Evolutionary conservation across 92 coral and sea anemone genomes (phyloP), one percentile per base, ranked within the genome.

Genomic region (Zoanthus sansibaricus): DNA sequence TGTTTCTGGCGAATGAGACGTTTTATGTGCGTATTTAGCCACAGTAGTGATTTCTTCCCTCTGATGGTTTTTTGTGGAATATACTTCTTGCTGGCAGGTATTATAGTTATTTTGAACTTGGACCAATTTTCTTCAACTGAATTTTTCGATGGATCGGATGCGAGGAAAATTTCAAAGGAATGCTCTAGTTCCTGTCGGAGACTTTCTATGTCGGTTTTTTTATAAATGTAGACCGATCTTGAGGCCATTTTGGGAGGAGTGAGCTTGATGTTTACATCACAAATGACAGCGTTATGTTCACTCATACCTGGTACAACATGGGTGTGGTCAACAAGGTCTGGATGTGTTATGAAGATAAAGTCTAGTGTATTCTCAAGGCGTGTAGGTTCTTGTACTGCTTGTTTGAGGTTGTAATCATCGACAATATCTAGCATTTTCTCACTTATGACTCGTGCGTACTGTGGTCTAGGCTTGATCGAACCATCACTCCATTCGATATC

Each of bases 221-320:
- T 76, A 21, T 76, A 52, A 10, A 76, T 31, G 46, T 52, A 76
- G 51, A 76, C 67, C 13, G 66, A n/a, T 76, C 80, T 51, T 31
- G 62, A 15, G 42, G 80, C 46, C n/a, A 52, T 52, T 76, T 52
- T 76, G 42, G 80, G 67, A 8, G 66, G 67, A 76, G 80, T 76
- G 66, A 76, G 62, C n/a, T 76, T 76, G 66, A 76, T 3, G 37
- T 76, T 76, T 52, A 17, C 7, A 31, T 76, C 80, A 52, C 80
- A 76, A 18, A 76, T 52, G 80, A 76, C 80, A 7, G 80, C 80
- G 59, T 21, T 76, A 30, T 76, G 80, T n/a, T 76, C 80, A 30
- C 80, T 76, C 80, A 76, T 76, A 30, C 80, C 80, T 18, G 80
- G 80, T 76, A 76, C 80, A 30, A 76, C 80, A 30, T 49, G 33